A percentile compares a stretch with the other conserved stretches of the same genome.
phyloP scores from a whole-genome alignment of 2,888 invertebrate species.

The Apodemia mormo region DNA sequence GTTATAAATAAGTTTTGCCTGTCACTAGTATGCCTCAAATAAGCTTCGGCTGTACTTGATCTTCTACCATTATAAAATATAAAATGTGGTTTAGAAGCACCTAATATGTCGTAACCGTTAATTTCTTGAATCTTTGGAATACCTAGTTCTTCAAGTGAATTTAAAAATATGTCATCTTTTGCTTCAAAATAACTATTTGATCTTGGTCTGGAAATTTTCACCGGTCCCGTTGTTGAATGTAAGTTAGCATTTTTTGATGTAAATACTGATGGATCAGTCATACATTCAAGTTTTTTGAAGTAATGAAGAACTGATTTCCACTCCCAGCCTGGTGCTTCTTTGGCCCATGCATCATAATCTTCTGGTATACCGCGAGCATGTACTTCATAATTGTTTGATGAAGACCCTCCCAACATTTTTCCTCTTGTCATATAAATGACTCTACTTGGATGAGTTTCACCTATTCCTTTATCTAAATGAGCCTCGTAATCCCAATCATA shows the following conservation, averaged over 20 bases:
- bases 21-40: constrained; percentile 49
- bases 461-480: constrained; percentile 42
- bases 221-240: constrained; percentile 47
- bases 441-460: constrained; percentile 41
- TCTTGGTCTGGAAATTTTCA: constrained; percentile 45
- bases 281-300: constrained; percentile 48
- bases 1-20: constrained; percentile 58
- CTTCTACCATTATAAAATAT: constrained; percentile 56
- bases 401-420: constrained; percentile 49
- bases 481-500: constrained; percentile 47
- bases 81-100: constrained; percentile 45
- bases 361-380: constrained; percentile 47
- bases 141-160: constrained; percentile 46
- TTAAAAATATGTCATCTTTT: constrained; percentile 40
- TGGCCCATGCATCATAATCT: constrained; percentile 48
- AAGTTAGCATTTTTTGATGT: constrained; percentile 34
- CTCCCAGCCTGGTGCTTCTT: constrained; percentile 46
- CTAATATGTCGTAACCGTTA: constrained; percentile 45
- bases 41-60: constrained; percentile 66
- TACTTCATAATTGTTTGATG: constrained; percentile 46
- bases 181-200: constrained; percentile 41
- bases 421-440: constrained; percentile 43
- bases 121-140: constrained; percentile 45
- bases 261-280: constrained; percentile 44
- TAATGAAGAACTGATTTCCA: constrained; percentile 46